Evolutionary conservation across 2,113 vertebrate genomes (phyloP).

Genomic region (Salvelinus namaycush): DNA sequence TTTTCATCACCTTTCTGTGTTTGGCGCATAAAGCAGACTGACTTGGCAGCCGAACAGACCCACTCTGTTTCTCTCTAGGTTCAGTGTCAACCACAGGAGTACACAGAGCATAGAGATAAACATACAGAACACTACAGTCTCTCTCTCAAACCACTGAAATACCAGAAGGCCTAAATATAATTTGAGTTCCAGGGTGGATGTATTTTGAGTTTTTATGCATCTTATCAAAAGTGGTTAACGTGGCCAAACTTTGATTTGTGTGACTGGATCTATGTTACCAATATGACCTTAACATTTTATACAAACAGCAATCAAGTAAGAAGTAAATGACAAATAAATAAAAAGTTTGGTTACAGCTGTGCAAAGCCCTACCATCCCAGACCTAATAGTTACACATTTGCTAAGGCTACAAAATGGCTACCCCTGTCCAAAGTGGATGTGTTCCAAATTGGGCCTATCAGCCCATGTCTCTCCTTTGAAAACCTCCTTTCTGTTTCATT

Average conservation of each 20-base stretch:
- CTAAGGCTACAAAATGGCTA: conserved; percentile 67
- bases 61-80: neutral
- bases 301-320: conserved; percentile 53
- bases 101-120: neutral
- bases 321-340: conserved; percentile 45
- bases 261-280: conserved; percentile 1
- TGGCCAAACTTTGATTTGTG: conserved; percentile 35
- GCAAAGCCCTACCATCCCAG: conserved; percentile 25
- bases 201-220: conserved; percentile 63
- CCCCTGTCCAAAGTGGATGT: conserved; percentile 60
- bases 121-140: neutral
- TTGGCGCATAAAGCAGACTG: neutral
- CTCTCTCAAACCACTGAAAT: conserved; percentile 62
- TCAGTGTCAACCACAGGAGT: neutral
- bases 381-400: conserved; percentile 70
- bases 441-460: conserved; percentile 68
- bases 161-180: conserved; percentile 74
- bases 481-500: conserved; percentile 67
- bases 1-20: neutral
- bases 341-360: conserved; percentile 52
- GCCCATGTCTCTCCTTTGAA: conserved; percentile 66
- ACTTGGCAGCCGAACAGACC: neutral
- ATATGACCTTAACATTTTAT: neutral
- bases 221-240: conserved; percentile 62
- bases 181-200: conserved; percentile 59